Evolutionary conservation across 2,888 invertebrate species (phyloP).

Genomic region (Chironomus tentans): DNA sequence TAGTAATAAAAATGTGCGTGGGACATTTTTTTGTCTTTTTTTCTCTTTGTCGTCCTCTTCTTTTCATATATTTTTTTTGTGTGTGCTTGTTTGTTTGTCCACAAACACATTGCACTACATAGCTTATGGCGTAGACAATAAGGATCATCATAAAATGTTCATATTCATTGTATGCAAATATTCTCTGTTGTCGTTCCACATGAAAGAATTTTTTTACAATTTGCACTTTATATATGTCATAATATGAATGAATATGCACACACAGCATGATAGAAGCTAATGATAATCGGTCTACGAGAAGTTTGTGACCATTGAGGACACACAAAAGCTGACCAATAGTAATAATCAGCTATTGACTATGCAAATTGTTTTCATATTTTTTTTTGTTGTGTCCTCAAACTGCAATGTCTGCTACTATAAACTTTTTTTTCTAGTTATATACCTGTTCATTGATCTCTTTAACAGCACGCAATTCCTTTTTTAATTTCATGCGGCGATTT

Average conservation of each 20-base stretch:
- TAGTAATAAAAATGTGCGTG: neutral
- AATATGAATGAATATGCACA: neutral
- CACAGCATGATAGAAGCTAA: neutral
- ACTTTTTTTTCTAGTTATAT: conserved; percentile 30
- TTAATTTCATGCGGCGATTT: conserved; percentile 43
- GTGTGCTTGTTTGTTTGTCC: too few species aligned
- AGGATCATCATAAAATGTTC: neutral
- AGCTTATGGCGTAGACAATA: neutral
- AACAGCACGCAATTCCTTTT: conserved; percentile 88
- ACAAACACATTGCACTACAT: too few species aligned
- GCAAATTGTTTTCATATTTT: conserved; percentile 13
- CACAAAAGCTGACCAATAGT: neutral
- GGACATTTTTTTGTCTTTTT: neutral
- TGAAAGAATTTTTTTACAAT: conserved; percentile 28
- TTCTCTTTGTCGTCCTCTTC: neutral
- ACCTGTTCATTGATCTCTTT: conserved; percentile 89
- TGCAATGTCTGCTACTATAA: neutral
- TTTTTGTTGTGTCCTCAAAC: neutral
- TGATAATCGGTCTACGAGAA: neutral
- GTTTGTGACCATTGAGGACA: neutral
- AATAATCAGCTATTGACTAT: neutral
- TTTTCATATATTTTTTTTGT: too few species aligned
- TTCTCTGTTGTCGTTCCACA: too few species aligned
- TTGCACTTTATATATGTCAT: conserved; percentile 2
- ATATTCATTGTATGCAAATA: neutral